phyloP scores from a whole-genome alignment of 1,140 invertebrate species.

The Saccostrea echinata region DNA sequence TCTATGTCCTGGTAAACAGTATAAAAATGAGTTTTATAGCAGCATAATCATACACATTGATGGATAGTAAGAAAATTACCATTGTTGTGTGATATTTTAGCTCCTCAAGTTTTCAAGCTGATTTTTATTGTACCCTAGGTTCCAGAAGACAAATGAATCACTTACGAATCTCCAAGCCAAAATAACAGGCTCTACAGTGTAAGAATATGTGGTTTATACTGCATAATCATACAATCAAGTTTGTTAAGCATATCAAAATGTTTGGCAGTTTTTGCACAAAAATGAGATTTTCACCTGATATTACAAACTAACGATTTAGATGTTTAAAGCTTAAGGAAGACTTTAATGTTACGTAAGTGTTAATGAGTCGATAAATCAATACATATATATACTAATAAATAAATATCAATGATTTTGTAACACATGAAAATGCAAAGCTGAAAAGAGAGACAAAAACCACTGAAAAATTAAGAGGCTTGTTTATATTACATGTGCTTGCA shows the following conservation, averaged over 20 bases:
- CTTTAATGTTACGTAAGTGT: constrained; percentile 3
- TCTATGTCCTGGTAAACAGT: too few species aligned
- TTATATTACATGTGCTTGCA: not conserved
- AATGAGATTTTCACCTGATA: not conserved
- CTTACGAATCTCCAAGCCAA: constrained; percentile 52
- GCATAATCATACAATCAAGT: not conserved
- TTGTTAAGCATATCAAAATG: constrained; percentile 36
- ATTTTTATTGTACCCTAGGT: constrained; percentile 41
- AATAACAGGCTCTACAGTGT: constrained; percentile 53
- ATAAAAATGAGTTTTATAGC: too few species aligned
- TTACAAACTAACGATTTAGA: not conserved
- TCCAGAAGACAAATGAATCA: constrained; percentile 58
- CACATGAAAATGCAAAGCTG: too few species aligned
- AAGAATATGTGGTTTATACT: constrained; percentile 43
- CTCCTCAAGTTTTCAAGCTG: not conserved
- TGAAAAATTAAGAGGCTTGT: not conserved
- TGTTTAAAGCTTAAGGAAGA: constrained; percentile 11
- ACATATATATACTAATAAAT: too few species aligned
- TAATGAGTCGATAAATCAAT: not conserved
- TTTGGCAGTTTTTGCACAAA: not conserved
- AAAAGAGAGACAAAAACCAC: not conserved
- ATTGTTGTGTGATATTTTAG: too few species aligned
- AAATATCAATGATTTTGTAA: too few species aligned
- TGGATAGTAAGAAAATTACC: too few species aligned
- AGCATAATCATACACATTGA: too few species aligned